Percentiles rank a stretch among this genome's conserved stretches.
phyloP scores from a whole-genome alignment of 1,140 invertebrate genomes.

The Aplysia californica region DNA sequence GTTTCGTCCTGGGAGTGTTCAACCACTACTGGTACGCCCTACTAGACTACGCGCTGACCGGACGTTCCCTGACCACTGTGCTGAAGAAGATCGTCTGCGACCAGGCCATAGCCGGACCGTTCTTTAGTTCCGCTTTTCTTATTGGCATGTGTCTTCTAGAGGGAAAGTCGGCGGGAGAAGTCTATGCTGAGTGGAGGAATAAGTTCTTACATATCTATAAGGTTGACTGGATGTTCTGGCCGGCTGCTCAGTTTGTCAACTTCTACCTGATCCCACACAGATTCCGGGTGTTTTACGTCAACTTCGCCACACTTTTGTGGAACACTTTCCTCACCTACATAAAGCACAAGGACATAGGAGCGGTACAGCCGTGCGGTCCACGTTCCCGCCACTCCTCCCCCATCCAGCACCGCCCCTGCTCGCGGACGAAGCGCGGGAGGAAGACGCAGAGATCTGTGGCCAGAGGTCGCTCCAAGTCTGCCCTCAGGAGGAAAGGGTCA shows the following conservation, averaged over 20 bases:
- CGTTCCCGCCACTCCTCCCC: not conserved
- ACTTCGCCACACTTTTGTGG: conserved; percentile 6
- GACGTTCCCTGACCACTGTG: not conserved
- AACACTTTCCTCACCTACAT: conserved; percentile 12
- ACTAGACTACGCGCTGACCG: not conserved
- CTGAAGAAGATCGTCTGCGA: not conserved
- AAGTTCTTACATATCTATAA: conserved; percentile 21
- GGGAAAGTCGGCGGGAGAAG: not conserved
- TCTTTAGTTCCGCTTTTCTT: not conserved
- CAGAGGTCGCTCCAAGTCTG: too few species aligned
- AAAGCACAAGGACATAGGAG: conserved; percentile 3
- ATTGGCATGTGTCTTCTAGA: not conserved
- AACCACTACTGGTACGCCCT: not conserved
- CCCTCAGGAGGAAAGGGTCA: too few species aligned
- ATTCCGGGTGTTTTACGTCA: conserved; percentile 85
- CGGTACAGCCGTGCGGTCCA: not conserved
- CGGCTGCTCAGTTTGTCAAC: conserved; percentile 85
- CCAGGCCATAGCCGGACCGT: not conserved
- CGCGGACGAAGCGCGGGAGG: too few species aligned
- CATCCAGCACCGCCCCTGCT: not conserved
- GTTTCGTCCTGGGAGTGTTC: not conserved
- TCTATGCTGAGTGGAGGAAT: not conserved
- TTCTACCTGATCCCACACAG: conserved; percentile 89
- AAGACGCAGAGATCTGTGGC: too few species aligned
- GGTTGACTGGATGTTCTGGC: conserved; percentile 88